Base-by-base conservation (phyloP, 2,888 invertebrate species). In the Psococerastis gibbosa region DNA sequence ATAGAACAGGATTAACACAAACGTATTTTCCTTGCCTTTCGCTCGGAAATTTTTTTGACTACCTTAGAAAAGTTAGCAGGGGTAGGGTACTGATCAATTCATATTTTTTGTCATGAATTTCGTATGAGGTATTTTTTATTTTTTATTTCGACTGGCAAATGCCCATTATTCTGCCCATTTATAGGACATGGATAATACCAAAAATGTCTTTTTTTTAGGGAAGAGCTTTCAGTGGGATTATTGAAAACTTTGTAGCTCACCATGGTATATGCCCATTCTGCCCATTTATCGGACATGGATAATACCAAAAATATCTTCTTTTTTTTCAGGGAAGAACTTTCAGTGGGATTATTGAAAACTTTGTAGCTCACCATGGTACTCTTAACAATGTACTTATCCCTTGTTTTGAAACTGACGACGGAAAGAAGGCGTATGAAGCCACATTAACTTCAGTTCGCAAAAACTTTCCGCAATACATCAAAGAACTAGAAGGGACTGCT, bases 401-500 rank as follows among this genome's bases (percentile, higher is more conserved):
- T 3, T 67, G 78, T 20, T 87, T 81, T 57, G 70, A 73, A 45
- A 80, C 80, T 0, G 65, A 69, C 6, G 67, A 70, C 50, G 88
- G 87, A 42, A 68, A 69, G 55, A 56, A 65, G 47, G 73, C 76
- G 1, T 89, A 84, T 55, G 79, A 85, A 20, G 75, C 70, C 45
- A 84, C 83, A 0, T 64, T 88, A 35, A 67, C 66, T 3, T 69
- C 69, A 48, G 75, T 80, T 50, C 71, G 71, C 51, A 60, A 66
- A 41, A 73, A 75, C 52, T 87, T 73, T 60, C 87, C 88, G 0
- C 80, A 84, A 54, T 88, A 88, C 55, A 65, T 88, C 2, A 69
- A 74, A 47, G 89, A 89, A 61, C 65, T 89, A 32, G 73, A 81
- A 57, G 89, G 88, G 5, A 71, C 78, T n/a, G 81, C 88, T 5